Base-by-base conservation (phyloP, 1,140 invertebrate species). In the Meloidogyne hapla region DNA sequence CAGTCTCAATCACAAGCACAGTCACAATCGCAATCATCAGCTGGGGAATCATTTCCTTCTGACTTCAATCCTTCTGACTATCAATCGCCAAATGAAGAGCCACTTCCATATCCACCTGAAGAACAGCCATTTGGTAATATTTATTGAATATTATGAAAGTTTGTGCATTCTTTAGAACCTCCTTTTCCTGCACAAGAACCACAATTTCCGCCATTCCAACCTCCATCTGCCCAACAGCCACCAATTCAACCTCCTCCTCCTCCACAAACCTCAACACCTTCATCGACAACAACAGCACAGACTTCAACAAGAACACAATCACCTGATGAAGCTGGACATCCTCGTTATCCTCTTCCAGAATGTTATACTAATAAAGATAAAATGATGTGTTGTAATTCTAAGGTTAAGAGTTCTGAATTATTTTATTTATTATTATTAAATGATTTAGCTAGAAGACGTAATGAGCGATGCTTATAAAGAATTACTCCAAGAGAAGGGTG, bases 311-410 rank as follows among this genome's bases (percentile, higher is more conserved):
- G 4, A n/a, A 15, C 18, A 56, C 15, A 15, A 48, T 15, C 45
- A 48, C 42, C 33, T 21, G 64, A n/a, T n/a, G n/a, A 45, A 6
- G 21, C 33, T 56, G 70, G 56, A 73, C 26, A 33, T 33, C 23
- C 61, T 9, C 45, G 45, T 26, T 80, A 82, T 33, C 79, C 79
- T 6, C 26, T 80, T 25, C 80, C 79, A 8, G 79, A 80, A 67
- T 80, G 79, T 65, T 80, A 80, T 65, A 80, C 79, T 23, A 72
- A 81, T 71, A 61, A 76, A 33, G 66, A 63, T 61, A 77, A 75
- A 80, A 82, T 82, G 61, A 82, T 82, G 81, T 82, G 81, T 73
- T 82, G 81, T 28, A 82, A 84, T 28, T 38, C 45, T 6, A 61
- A 68, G 23, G 48, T 56, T 33, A 33, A 33, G 33, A n/a, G n/a